phyloP scores from a whole-genome alignment of 2,113 vertebrate genomes.

The Calcarius ornatus region DNA sequence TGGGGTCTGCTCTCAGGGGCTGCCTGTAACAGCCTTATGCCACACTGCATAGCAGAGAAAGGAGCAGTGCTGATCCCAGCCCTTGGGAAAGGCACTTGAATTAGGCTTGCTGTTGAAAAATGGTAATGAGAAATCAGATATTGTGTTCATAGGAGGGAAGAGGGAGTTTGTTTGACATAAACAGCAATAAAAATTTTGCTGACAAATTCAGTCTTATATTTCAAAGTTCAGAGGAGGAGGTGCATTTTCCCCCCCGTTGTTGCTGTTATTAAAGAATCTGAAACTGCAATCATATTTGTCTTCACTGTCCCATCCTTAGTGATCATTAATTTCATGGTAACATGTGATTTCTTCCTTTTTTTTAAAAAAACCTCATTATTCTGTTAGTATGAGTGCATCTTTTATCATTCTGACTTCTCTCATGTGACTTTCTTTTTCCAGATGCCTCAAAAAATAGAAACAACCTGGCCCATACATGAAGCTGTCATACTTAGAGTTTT shows the following conservation, averaged over 20 bases:
- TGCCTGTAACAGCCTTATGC: neutral
- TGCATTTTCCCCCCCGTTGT: accelerated
- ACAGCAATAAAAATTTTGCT: neutral
- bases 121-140: neutral
- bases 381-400: neutral
- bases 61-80: neutral
- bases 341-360: neutral
- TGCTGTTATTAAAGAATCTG: neutral
- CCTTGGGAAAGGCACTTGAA: neutral
- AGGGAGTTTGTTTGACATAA: neutral
- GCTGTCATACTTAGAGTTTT: neutral
- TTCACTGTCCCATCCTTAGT: neutral
- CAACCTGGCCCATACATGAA: neutral
- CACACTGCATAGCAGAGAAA: accelerated
- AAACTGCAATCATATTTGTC: neutral
- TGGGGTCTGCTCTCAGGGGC: neutral
- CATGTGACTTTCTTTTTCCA: neutral
- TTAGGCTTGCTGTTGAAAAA: neutral
- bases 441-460: neutral
- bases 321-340: neutral
- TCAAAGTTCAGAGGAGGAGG: neutral
- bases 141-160: neutral
- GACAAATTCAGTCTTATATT: neutral
- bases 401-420: neutral
- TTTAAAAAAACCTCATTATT: neutral